phyloP scores from a whole-genome alignment of 2,888 invertebrate genomes.

The Phortica okadai region DNA sequence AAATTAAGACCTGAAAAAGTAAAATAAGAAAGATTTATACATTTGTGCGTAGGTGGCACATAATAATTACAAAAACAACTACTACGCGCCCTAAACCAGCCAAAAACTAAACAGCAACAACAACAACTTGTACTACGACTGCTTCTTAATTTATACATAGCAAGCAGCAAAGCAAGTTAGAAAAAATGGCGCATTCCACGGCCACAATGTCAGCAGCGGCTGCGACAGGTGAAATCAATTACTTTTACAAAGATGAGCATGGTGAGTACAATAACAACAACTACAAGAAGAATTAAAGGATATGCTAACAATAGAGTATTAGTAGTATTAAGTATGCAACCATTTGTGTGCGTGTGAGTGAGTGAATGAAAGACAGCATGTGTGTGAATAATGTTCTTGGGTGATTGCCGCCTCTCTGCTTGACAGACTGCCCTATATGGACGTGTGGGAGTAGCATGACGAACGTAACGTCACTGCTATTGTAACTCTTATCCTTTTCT shows the following conservation, averaged over 20 bases:
- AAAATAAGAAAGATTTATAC: background rate
- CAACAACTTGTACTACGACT: background rate
- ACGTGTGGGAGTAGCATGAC: too few species aligned
- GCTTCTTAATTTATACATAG: background rate
- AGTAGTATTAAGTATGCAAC: background rate
- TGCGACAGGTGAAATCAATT: conserved; percentile 73
- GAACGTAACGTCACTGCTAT: too few species aligned
- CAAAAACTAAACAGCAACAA: background rate
- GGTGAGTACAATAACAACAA: conserved; percentile 64
- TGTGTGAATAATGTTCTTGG: background rate
- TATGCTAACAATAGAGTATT: background rate
- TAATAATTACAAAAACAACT: conserved; percentile 10
- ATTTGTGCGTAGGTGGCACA: conserved; percentile 11
- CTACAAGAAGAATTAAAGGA: background rate
- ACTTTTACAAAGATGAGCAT: conserved; percentile 74
- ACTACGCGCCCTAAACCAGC: background rate
- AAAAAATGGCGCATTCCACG: conserved; percentile 71
- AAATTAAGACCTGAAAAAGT: background rate
- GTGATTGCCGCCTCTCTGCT: too few species aligned
- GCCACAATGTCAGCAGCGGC: conserved; percentile 41
- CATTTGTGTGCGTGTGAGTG: background rate
- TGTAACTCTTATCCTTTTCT: too few species aligned
- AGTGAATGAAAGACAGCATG: background rate
- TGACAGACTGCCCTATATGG: too few species aligned
- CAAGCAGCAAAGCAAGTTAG: conserved; percentile 34